Evolutionary conservation across 2,113 vertebrate species (phyloP).

Genomic region (Dissostichus mawsoni): DNA sequence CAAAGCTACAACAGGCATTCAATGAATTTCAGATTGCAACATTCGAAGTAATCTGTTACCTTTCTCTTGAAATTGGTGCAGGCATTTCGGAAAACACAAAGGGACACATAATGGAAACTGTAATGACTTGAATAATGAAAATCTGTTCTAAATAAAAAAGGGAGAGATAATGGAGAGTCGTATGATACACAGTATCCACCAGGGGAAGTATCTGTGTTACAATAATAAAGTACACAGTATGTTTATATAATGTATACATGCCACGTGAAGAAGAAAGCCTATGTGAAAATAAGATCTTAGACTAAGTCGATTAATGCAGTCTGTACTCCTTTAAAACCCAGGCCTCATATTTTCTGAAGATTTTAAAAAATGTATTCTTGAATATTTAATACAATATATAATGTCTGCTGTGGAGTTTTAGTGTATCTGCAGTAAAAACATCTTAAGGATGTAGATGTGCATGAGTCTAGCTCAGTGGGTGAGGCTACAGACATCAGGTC

Average conservation of each 20-base stretch:
- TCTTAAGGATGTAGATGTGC: conserved; percentile 28
- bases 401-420: conserved; percentile 31
- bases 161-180: conserved; percentile 47
- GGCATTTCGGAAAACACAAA: conserved; percentile 57
- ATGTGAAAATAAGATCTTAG: conserved; percentile 11
- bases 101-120: conserved; percentile 55
- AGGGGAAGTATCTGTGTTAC: conserved; percentile 20
- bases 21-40: conserved; percentile 35
- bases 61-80: conserved; percentile 40
- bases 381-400: conserved; percentile 35
- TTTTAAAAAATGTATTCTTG: conserved; percentile 42
- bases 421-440: conserved; percentile 24
- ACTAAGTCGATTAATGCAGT: background rate
- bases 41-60: conserved; percentile 53
- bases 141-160: conserved; percentile 56
- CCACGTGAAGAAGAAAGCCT: conserved; percentile 3
- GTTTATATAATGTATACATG: background rate
- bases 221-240: conserved; percentile 7
- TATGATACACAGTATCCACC: conserved; percentile 24
- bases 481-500: conserved; percentile 35
- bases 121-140: conserved; percentile 67
- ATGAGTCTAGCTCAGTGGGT: conserved; percentile 29
- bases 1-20: conserved; percentile 32
- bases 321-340: background rate
- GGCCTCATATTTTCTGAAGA: conserved; percentile 21